These are phyloP conservation scores for Triplophysa dalaica DNA, from an alignment of 2,113 vertebrate genomes.

Conservation along the genomic window DNA sequence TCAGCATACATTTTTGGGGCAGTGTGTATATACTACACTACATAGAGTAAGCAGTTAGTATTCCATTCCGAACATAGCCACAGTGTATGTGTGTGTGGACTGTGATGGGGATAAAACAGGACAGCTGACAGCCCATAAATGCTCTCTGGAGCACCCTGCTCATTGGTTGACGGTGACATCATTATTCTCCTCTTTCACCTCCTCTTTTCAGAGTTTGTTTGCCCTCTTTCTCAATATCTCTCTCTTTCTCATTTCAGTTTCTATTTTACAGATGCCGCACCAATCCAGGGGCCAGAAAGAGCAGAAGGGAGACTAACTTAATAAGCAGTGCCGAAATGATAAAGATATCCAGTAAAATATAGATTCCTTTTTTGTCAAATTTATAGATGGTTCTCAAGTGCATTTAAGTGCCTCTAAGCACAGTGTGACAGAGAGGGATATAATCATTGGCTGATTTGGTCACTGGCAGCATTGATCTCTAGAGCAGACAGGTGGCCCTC, in stretches of 20 bases:
- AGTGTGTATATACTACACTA: too few relatives aligned
- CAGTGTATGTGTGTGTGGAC: constrained; percentile 12
- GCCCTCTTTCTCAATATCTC: constrained; percentile 44
- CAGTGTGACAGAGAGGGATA: constrained; percentile 9
- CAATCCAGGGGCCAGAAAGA: constrained; percentile 31
- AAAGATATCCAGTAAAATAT: neutral
- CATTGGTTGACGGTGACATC: constrained; percentile 79
- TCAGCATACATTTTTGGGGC: too few relatives aligned
- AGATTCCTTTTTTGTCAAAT: neutral
- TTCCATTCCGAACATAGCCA: constrained; percentile 29
- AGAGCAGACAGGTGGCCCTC: constrained; percentile 57
- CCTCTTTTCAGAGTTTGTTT: constrained; percentile 62
- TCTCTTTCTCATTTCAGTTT: constrained; percentile 8
- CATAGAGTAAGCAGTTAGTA: neutral
- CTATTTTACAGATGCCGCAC: neutral
- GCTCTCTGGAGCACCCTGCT: constrained; percentile 59
- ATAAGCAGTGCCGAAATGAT: constrained; percentile 5
- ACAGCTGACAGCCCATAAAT: constrained; percentile 70
- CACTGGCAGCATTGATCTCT: constrained; percentile 42
- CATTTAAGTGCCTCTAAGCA: neutral
- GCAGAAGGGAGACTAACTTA: constrained; percentile 42
- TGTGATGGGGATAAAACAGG: constrained; percentile 65
- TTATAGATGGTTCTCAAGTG: neutral
- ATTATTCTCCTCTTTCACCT: constrained; percentile 68
- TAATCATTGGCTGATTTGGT: constrained; percentile 29